These are phyloP conservation scores for Neodiprion lecontei DNA, from an alignment of 1,140 invertebrate genomes.

Conservation along the genomic window DNA sequence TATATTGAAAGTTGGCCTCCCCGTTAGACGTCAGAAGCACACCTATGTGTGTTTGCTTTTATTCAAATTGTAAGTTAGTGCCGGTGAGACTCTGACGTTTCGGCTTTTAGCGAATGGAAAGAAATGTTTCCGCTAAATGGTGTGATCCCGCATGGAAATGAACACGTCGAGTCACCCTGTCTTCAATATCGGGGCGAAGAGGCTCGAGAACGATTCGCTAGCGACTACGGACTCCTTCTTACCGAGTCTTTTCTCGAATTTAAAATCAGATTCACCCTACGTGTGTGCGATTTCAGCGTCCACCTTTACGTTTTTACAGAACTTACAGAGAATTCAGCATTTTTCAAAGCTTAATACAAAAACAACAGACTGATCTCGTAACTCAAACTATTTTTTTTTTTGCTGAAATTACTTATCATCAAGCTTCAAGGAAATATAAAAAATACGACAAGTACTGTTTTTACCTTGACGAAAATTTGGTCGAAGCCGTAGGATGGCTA, in stretches of 20 bases:
- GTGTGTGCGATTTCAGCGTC: background rate
- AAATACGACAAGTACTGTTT: no score
- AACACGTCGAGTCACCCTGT: conserved; percentile 20
- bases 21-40: conserved; percentile 22
- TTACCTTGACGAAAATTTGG: no score
- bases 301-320: background rate
- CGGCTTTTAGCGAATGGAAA: conserved; percentile 58
- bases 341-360: background rate
- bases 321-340: background rate
- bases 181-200: background rate
- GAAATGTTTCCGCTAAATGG: conserved; percentile 62
- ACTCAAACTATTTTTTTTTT: no score
- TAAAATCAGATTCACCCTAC: background rate
- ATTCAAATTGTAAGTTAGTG: conserved; percentile 64
- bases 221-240: background rate
- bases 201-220: background rate
- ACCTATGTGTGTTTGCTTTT: conserved; percentile 61
- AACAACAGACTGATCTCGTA: background rate
- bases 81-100: conserved; percentile 29
- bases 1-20: conserved; percentile 44
- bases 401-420: no score
- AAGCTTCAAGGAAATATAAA: no score
- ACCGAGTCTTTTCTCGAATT: background rate
- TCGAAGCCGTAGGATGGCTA: no score
- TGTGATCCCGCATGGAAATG: conserved; percentile 61